Evolutionary conservation across 2,113 vertebrate species (phyloP), one percentile per base, ranked within the genome.

Genomic region (Anthoscopus minutus): DNA sequence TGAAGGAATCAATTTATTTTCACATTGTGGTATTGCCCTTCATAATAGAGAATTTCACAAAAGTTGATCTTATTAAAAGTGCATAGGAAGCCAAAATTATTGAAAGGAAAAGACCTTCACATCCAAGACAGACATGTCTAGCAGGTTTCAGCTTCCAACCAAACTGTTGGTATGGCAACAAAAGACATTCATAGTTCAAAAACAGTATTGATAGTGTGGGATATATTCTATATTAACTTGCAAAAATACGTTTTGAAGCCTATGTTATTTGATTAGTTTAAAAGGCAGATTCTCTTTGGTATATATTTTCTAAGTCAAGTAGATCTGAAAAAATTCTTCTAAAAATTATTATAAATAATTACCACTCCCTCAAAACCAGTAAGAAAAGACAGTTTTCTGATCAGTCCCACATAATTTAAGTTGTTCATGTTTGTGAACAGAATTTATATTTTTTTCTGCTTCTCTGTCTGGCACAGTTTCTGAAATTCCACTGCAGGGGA

Each of bases 81-180:
- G 14, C 72, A 51, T 33, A 84, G 42, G 35, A 88, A 89, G 48
- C 13, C 65, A 86, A 94, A 89, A 84, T 74, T 50, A 53, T 38
- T 74, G n/a, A 48, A 90, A 69, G 42, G 64, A 53, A 79, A 82
- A 76, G 61, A 76, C 47, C n/a, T 95, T 96, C 78, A 81, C 30
- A 79, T 69, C 21, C 25, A 45, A 96, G 71, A 48, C 45, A 88
- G 78, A 45, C 19, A 83, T 78, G 45, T 71, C 44, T 92, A 92
- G 50, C 35, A 67, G 69, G 77, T 93, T 64, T 88, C 84, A 97
- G 96, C 71, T 96, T 96, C 76, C 73, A 78, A 86, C 82, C 48
- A 94, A 91, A 91, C 35, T 88, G 93, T 93, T 97, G 94, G 67
- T 79, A 96, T 93, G 93, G 88, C 60, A 97, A 97, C 86, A 91